phyloP scores from a whole-genome alignment of 2,797 vertebrate genomes.

The Craterocephalus amniculus region DNA sequence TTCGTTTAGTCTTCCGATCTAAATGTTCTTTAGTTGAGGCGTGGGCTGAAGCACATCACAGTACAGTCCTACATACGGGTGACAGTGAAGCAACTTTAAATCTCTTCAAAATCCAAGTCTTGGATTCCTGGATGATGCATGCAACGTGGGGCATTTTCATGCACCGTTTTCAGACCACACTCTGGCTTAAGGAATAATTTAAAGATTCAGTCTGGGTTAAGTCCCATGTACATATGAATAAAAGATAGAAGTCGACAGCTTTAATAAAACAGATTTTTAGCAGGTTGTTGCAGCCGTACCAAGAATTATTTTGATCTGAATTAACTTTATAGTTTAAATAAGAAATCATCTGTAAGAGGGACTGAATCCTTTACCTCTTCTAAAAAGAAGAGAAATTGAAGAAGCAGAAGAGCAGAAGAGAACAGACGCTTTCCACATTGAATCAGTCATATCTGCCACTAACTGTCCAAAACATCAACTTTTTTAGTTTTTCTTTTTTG shows the following conservation, averaged over 20 bases:
- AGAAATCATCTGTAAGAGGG: neutral
- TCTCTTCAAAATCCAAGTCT: constrained; percentile 12
- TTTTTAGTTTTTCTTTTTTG: neutral
- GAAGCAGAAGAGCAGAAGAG: neutral
- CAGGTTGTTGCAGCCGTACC: neutral
- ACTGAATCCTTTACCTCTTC: constrained; percentile 1
- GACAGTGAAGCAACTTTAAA: constrained; percentile 41
- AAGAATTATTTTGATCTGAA: constrained; percentile 8
- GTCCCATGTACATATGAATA: neutral
- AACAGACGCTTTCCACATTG: neutral
- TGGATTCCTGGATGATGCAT: constrained; percentile 44
- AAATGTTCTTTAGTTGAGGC: constrained; percentile 38
- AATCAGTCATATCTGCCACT: constrained; percentile 1
- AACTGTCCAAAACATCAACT: constrained; percentile 20
- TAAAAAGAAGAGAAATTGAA: constrained; percentile 8
- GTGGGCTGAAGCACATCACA: constrained; percentile 27
- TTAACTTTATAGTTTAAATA: neutral
- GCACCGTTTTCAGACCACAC: constrained; percentile 20
- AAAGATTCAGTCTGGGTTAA: constrained; percentile 1
- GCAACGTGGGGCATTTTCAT: constrained; percentile 38
- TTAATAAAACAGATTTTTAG: constrained; percentile 6
- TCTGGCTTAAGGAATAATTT: constrained; percentile 11
- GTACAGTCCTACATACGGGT: constrained; percentile 42
- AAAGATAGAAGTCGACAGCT: constrained; percentile 13
- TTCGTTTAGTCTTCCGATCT: constrained; percentile 12